These are phyloP conservation scores for Dasyurus viverrinus DNA, from an alignment of 2,113 vertebrate genomes.

Conservation along the genomic window DNA sequence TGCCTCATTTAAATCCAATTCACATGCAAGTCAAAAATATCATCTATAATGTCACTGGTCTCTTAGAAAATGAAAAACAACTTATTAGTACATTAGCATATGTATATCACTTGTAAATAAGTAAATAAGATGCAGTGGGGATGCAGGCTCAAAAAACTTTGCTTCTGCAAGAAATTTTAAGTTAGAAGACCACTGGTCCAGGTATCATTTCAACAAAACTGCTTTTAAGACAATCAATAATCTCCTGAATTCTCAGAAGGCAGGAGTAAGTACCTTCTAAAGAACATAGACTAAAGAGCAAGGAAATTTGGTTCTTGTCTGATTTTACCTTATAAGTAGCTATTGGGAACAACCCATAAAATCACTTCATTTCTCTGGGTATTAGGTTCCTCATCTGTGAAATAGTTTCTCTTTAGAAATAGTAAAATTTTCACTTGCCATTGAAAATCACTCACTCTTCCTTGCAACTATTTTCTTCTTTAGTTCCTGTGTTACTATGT, in stretches of 20 bases:
- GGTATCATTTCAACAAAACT: not conserved
- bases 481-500: slow-evolving; percentile 4
- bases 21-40: not conserved
- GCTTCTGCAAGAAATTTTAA: not conserved
- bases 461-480: not conserved
- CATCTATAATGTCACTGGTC: not conserved
- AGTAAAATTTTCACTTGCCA: not conserved
- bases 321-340: not conserved
- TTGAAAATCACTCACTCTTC: not conserved
- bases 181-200: not conserved
- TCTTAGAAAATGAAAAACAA: not conserved
- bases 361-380: not conserved
- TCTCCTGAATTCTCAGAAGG: slow-evolving; percentile 8
- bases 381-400: not conserved
- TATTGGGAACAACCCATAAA: not conserved
- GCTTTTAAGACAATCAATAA: not conserved
- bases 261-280: not conserved
- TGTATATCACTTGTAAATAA: not conserved
- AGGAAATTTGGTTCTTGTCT: not conserved
- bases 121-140: not conserved
- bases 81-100: not conserved
- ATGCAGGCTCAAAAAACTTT: not conserved
- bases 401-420: slow-evolving; percentile 24
- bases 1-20: not conserved
- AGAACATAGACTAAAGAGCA: not conserved